Evolutionary conservation across 2,113 vertebrate species (phyloP).

Genomic region (Chaenocephalus aceratus): DNA sequence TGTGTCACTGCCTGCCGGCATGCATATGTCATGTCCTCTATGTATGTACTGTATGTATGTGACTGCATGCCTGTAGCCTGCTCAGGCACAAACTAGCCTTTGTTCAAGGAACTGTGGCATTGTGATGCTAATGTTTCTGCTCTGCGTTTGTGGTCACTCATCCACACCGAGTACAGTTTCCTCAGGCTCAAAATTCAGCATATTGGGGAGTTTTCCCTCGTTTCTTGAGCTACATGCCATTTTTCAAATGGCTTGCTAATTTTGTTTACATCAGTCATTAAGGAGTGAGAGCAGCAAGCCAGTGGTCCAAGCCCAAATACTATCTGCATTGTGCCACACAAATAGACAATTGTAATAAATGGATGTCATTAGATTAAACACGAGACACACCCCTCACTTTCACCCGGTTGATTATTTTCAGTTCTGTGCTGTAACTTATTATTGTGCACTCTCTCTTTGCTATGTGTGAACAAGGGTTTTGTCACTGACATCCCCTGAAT

Average conservation of each 20-base stretch:
- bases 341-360: conserved; percentile 44
- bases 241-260: conserved; percentile 51
- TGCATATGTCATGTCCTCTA: conserved; percentile 4
- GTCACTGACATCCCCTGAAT: not conserved
- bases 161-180: conserved; percentile 49
- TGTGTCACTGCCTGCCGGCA: not conserved
- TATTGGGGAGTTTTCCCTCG: conserved; percentile 7
- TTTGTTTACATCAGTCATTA: conserved; percentile 65
- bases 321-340: conserved; percentile 41
- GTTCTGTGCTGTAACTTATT: conserved; percentile 7
- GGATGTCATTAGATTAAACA: conserved; percentile 52
- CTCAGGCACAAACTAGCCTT: conserved; percentile 58
- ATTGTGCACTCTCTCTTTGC: conserved; percentile 2
- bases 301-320: conserved; percentile 9
- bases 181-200: conserved; percentile 45
- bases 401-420: conserved; percentile 4
- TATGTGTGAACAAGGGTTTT: conserved; percentile 2
- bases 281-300: conserved; percentile 41
- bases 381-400: conserved; percentile 25
- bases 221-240: conserved; percentile 28
- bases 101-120: conserved; percentile 52
- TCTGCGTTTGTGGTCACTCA: conserved; percentile 44
- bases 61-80: not conserved
- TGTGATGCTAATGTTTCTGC: conserved; percentile 43
- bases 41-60: conserved; percentile 13